A percentile compares a stretch with the other conserved stretches of the same genome.
Evolutionary conservation across 2,797 vertebrate genomes (phyloP).

Genomic region (Poeciliopsis presidionis): DNA sequence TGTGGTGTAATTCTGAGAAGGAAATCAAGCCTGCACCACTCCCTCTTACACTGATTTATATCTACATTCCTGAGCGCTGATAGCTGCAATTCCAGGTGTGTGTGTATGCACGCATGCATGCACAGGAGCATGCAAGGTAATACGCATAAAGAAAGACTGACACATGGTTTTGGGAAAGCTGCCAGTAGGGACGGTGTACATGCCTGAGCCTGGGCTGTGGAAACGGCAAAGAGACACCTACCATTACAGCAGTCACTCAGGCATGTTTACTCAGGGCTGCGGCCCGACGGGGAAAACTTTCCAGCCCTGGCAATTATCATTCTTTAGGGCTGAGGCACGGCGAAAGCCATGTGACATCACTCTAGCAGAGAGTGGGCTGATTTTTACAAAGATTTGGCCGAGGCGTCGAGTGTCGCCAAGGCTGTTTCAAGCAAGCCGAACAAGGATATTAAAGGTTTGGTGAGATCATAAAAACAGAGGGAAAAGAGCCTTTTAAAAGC

Average conservation of each 20-base stretch:
- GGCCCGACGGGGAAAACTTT: conserved; percentile 78
- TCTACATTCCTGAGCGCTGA: conserved; percentile 80
- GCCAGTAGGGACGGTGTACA: conserved; percentile 77
- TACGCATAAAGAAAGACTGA: conserved; percentile 41
- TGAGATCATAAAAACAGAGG: not conserved
- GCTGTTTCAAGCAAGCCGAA: conserved; percentile 23
- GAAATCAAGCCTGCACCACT: conserved; percentile 75
- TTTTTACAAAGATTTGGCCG: conserved; percentile 44
- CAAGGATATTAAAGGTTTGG: conserved; percentile 18
- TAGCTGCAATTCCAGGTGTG: conserved; percentile 78
- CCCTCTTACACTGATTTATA: conserved; percentile 79
- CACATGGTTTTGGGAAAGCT: conserved; percentile 58
- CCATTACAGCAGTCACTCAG: conserved; percentile 81
- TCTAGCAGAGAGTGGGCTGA: conserved; percentile 40
- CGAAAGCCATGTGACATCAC: conserved; percentile 75
- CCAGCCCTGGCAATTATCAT: conserved; percentile 82
- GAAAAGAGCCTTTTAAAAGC: conserved; percentile 12
- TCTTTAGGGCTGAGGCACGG: conserved; percentile 78
- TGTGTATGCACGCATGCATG: conserved; percentile 45
- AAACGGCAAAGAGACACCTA: conserved; percentile 75
- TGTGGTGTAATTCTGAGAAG: conserved; percentile 61
- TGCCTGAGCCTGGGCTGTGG: conserved; percentile 76
- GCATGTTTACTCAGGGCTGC: conserved; percentile 84
- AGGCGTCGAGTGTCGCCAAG: conserved; percentile 51
- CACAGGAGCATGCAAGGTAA: conserved; percentile 44